These are phyloP conservation scores for Sarcophaga variegata DNA, from an alignment of 2,888 invertebrate genomes.

Conservation along the genomic window DNA sequence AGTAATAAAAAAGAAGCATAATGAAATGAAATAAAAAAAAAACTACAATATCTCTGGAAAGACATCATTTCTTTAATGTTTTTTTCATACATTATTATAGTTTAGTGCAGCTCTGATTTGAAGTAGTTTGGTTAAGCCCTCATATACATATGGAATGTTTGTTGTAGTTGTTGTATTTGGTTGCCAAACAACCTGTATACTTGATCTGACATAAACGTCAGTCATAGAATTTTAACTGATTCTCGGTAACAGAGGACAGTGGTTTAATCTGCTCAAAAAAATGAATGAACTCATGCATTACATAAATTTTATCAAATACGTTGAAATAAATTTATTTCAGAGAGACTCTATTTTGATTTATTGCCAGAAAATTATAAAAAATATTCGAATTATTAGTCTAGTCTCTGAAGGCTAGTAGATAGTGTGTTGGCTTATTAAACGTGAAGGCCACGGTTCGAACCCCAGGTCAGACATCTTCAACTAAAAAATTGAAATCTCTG, in stretches of 20 bases:
- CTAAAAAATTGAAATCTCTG: no score
- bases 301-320: background rate
- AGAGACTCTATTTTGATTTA: no score
- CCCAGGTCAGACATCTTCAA: no score
- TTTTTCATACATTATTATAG: background rate
- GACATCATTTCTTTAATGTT: background rate
- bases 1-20: constrained; percentile 9
- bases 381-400: no score
- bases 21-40: constrained; percentile 28
- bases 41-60: constrained; percentile 24
- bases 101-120: constrained; percentile 55
- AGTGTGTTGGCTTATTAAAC: no score
- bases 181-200: constrained; percentile 59
- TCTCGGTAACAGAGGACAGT: constrained; percentile 43
- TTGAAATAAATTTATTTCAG: background rate
- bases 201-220: constrained; percentile 64
- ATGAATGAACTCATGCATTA: background rate
- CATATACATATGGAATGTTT: background rate
- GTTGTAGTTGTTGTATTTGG: background rate
- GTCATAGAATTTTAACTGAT: constrained; percentile 49
- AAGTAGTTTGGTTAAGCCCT: constrained; percentile 26
- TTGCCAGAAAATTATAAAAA: no score
- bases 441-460: no score
- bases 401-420: no score
- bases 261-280: background rate